Evolutionary conservation across 2,113 vertebrate species (phyloP), one percentile per base, ranked within the genome.

Genomic region (Ammospiza nelsoni): DNA sequence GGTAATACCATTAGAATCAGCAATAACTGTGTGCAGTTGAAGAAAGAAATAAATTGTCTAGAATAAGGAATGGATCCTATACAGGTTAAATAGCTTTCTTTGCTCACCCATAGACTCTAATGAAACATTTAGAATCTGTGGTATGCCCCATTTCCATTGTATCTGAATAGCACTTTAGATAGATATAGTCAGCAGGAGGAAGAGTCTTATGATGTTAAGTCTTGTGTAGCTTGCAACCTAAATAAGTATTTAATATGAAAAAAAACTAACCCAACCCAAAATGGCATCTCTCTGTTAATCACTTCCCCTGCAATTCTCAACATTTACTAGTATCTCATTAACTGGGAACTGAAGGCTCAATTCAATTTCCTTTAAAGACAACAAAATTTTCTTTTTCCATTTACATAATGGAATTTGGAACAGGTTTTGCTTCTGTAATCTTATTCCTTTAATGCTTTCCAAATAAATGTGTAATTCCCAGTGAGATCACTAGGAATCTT

Each of bases 381-480:
- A 62, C 19, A 61, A 57, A 61, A 65, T 62, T 75, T 68, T 85
- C 27, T 83, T 93, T 83, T 89, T 75, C 57, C n/a, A 55, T 95
- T 95, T 92, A 66, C 71, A 62, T 91, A 94, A 85, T 62, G 54
- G 62, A 92, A 92, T 87, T 89, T 95, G 69, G 81, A 92, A 87
- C 84, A 72, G 28, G 25, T 55, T 58, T 76, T 72, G 61, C 59
- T 78, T 91, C 58, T 87, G 69, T 91, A 95, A 73, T 78, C 16
- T n/a, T 92, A 94, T 19, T 87, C 51, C 43, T 85, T 78, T 76
- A 89, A 43, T 74, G 37, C 55, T 43, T 92, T 96, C 84, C 62
- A 83, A 87, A 85, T 73, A 87, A 82, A 73, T 63, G 21, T 83
- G 87, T 87, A 94, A 87, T 91, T 95, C 89, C 80, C 77, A 73